These are phyloP conservation scores for Metellina segmentata DNA, from an alignment of 2,888 invertebrate species.

Conservation along the genomic window DNA sequence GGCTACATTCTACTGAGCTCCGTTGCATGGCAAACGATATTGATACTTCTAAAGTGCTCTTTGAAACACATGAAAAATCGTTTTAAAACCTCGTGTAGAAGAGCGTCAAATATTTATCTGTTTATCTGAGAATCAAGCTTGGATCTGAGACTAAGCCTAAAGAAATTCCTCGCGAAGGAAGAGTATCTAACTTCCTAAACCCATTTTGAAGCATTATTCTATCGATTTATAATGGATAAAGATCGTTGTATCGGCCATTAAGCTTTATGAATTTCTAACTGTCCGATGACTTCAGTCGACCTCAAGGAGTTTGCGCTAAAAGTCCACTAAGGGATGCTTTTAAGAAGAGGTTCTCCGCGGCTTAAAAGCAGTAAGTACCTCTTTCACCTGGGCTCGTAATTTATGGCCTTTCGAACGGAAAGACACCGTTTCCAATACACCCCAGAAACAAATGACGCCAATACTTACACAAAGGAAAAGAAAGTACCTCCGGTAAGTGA, in stretches of 20 bases:
- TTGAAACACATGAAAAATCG: neutral
- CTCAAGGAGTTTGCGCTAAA: neutral
- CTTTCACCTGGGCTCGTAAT: neutral
- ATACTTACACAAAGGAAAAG: slow-evolving; percentile 55
- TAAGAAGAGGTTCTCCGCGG: neutral
- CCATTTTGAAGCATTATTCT: neutral
- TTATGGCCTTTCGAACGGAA: slow-evolving; percentile 16
- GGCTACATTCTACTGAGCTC: too few species aligned
- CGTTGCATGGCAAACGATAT: too few species aligned
- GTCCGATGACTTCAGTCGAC: neutral
- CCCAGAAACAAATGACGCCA: slow-evolving; percentile 48
- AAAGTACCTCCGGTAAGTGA: slow-evolving; percentile 8
- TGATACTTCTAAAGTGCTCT: too few species aligned
- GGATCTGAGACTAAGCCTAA: neutral
- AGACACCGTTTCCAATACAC: slow-evolving; percentile 42
- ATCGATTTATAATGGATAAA: neutral
- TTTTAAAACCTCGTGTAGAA: neutral
- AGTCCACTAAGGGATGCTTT: neutral
- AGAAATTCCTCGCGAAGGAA: neutral
- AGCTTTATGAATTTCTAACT: neutral
- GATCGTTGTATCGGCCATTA: neutral
- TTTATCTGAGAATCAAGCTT: neutral
- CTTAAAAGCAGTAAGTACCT: neutral
- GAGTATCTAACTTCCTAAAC: neutral
- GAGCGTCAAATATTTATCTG: neutral